Base-by-base conservation (phyloP, 2,113 vertebrate species). In the Symphodus melops region DNA sequence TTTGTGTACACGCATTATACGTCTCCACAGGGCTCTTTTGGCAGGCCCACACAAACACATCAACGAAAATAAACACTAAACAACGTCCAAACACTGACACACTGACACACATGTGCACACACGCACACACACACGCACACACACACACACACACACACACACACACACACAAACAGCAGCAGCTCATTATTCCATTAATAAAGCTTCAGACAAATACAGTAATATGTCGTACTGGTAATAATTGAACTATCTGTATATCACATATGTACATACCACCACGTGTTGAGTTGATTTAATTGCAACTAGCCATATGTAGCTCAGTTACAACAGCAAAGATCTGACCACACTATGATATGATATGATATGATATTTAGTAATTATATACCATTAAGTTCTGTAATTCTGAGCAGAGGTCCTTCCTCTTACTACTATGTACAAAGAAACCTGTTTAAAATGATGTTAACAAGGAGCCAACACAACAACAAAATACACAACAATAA, bases 1-100 rank as follows among this genome's bases (percentile, higher is more conserved):
- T 89, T 61, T 82, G 90, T 87, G 88, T 83, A 81, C 72, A 75
- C 70, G 4, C 60, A 79, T 88, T 86, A 85, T 85, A 83, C 77
- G 80, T 79, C 39, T 92, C 87, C 73, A 69, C 41, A 39, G 75
- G 86, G 70, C n/a, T 44, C 55, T 76, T 79, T 64, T 81, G 79
- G 72, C 66, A 68, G 57, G 48, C 33, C 12, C 21, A 71, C 60
- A 57, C 54, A 63, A 69, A 72, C 61, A 58, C 19, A 65, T 54
- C 49, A 72, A 68, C 53, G 54, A 25, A 52, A 72, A 83, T 66
- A 61, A 69, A 68, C 51, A 72, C 46, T 67, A 78, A 37, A 1
- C 0, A 53, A 39, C 9, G 0, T 16, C 41, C 20, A 64, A 8
- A 46, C 21, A 54, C 20, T 54, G 44, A 73, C 25, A 72, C 28